Evolutionary conservation across 2,113 vertebrate genomes (phyloP), one percentile per base, ranked within the genome.

Genomic region (Petromus typicus): DNA sequence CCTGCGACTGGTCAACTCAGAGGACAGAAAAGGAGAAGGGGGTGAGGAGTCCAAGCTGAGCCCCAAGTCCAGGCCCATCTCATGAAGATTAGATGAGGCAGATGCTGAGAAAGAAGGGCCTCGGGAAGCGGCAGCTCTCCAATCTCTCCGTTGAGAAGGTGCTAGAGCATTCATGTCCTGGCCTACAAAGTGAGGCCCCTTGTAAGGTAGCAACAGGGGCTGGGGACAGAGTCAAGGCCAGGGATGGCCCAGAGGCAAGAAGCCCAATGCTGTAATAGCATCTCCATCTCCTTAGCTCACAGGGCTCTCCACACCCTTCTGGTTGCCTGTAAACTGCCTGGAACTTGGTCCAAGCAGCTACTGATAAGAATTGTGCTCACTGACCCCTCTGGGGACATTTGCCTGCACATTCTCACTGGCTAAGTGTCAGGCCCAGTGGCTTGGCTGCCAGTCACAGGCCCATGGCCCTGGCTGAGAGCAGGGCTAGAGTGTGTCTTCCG

Each of bases 401-500:
- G 95, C 5, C 78, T 64, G 67, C 80, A 61, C n/a, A 17, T 0
- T 2, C 11, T 92, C 86, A 76, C 92, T 91, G 86, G 96, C 99
- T 99, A 99, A 98, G 98, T 99, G 92, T 98, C 98, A 95, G 98
- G 98, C 87, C 98, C 99, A 2, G 96, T 91, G 94, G 93, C 95
- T 98, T 98, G 99, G 83, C 99, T 99, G 59, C 99, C 96, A 92
- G 98, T 97, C 91, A 98, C 11, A 86, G 99, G 98, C 45, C 98
- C 82, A 1, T 99, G 99, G 78, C 98, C 98, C 95, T 99, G 99
- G 96, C 99, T 99, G 96, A 99, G 98, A 94, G 99, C 99, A 7
- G 99, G 99, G 93, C 99, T 99, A 2, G 99, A 99, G 97, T 99
- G 99, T 2, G 99, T 99, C 98, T 99, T 99, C 93, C 99, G 98